Evolutionary conservation across 2,113 vertebrate genomes (phyloP), one percentile per base, ranked within the genome.

Genomic region (Galeopterus variegatus): DNA sequence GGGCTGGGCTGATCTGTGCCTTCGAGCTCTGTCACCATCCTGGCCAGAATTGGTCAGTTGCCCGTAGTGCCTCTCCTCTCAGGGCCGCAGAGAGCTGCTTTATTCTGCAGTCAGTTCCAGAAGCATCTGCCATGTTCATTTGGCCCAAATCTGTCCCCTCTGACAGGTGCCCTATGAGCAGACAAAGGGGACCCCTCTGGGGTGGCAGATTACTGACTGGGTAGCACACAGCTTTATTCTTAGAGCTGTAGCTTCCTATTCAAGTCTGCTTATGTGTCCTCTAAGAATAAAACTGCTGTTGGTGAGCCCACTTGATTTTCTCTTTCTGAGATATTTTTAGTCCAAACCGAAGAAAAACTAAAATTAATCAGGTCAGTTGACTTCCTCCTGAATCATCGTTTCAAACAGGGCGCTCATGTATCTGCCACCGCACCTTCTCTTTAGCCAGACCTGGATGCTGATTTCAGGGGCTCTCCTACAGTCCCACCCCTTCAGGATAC

Each of bases 311-410:
- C 77, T 82, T 85, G 87, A 58, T 52, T 97, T 94, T 69, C 18
- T 97, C 96, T 96, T 81, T 81, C 90, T 19, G 82, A 77, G 87
- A 33, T 97, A 93, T 97, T 98, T 50, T 94, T 97, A 97, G 97
- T 96, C 73, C 8, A 14, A 69, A 94, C 52, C 41, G 13, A 84
- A 94, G 73, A 77, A 85, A 94, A 89, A n/a, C 80, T 82, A 0
- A 3, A 89, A 91, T 88, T 87, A 96, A 86, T 94, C 28, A 1
- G 1, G 92, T 93, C 97, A 70, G 70, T 90, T 62, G 31, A 67
- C 87, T 94, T 92, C 77, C 79, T 94, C 76, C 86, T 28, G 89
- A 94, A 15, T 50, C 26, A 94, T 64, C 84, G 8, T 75, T 67
- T 48, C 33, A 93, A 80, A 88, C 0, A 54, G 90, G 80, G 67